Evolutionary conservation across 2,888 invertebrate genomes (phyloP).

Genomic region (Polietes domitor): DNA sequence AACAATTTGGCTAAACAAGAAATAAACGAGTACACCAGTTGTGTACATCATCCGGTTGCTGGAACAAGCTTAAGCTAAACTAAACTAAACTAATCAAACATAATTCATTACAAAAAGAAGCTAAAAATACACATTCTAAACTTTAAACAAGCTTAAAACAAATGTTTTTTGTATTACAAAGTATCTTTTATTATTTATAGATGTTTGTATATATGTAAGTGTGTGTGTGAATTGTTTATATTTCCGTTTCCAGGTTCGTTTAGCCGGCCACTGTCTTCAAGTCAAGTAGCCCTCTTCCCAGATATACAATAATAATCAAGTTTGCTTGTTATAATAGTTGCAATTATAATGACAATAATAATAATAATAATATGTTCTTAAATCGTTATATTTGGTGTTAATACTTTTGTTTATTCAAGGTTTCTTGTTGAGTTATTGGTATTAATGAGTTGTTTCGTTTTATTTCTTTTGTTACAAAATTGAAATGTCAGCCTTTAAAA

Average conservation of each 20-base stretch:
- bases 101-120: constrained; percentile 25
- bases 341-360: not conserved
- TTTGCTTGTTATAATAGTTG: constrained; percentile 16
- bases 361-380: not conserved
- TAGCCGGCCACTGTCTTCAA: not conserved
- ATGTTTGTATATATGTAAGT: too few species aligned
- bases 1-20: constrained; percentile 63
- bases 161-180: not conserved
- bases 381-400: constrained; percentile 27
- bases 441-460: constrained; percentile 7
- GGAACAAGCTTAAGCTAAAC: constrained; percentile 60
- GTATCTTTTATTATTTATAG: too few species aligned
- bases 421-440: constrained; percentile 1
- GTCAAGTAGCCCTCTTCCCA: not conserved
- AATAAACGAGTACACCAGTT: constrained; percentile 18
- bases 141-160: not conserved
- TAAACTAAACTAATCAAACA: constrained; percentile 37
- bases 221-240: not conserved
- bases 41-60: not conserved
- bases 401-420: not conserved
- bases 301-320: constrained; percentile 26
- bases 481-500: constrained; percentile 52
- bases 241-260: not conserved
- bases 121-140: not conserved
- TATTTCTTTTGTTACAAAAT: constrained; percentile 10